A percentile compares a stretch with the other conserved stretches of the same genome.
phyloP scores from a whole-genome alignment of 2,888 invertebrate species.

The Branchipolynoe longqiensis region DNA sequence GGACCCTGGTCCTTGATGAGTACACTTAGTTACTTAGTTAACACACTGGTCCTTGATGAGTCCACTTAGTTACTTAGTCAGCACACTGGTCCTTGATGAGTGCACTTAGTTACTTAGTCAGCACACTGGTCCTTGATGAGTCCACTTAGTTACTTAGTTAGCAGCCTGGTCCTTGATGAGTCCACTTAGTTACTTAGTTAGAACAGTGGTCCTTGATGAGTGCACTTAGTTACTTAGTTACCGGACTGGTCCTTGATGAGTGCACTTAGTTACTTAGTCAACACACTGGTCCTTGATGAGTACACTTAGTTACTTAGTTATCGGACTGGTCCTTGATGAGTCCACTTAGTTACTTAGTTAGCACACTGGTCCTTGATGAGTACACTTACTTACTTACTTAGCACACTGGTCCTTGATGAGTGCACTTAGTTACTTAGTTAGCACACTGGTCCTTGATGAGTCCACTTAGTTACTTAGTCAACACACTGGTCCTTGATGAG shows the following conservation, averaged over 20 bases:
- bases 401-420: conserved; percentile 90
- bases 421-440: too few species aligned
- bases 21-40: too few species aligned
- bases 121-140: conserved; percentile 90
- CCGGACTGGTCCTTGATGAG: conserved; percentile 89
- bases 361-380: conserved; percentile 90
- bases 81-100: conserved; percentile 90
- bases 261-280: too few species aligned
- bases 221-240: too few species aligned
- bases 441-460: conserved; percentile 90
- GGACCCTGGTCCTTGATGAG: conserved; percentile 89
- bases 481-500: conserved; percentile 90
- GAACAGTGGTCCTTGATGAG: conserved; percentile 90
- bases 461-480: too few species aligned
- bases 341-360: too few species aligned
- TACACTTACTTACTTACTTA: too few species aligned
- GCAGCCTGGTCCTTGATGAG: conserved; percentile 90
- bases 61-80: too few species aligned
- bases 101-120: too few species aligned
- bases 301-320: too few species aligned
- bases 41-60: conserved; percentile 90
- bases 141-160: too few species aligned
- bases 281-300: conserved; percentile 90
- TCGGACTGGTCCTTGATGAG: conserved; percentile 89
- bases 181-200: too few species aligned